Conservation (phyloP, 2,797 vertebrate genomes). For the Enteromius paludinosus region DNA sequence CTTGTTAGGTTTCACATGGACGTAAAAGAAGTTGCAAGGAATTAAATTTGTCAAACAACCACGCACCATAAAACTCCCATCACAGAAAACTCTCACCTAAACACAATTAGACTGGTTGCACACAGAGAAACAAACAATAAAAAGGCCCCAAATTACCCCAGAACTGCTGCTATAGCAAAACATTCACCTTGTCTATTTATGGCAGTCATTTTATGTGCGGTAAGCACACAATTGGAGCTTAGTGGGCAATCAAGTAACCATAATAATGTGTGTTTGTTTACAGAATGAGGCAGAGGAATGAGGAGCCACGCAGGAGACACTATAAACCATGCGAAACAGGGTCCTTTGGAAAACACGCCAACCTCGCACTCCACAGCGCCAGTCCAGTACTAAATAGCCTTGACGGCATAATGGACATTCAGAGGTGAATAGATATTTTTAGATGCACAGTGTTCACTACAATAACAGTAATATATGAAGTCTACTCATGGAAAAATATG, state of each 20-base stretch:
- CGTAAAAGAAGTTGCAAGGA: background rate
- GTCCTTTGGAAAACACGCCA: constrained; percentile 31
- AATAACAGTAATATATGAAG: background rate
- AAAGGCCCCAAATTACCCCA: constrained; percentile 17
- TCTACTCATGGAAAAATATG: background rate
- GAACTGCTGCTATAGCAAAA: constrained; percentile 28
- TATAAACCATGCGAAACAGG: constrained; percentile 40
- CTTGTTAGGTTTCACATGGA: background rate
- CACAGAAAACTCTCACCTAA: constrained; percentile 1
- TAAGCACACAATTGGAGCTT: constrained; percentile 40
- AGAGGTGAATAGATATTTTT: constrained; percentile 9
- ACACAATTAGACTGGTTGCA: constrained; percentile 22
- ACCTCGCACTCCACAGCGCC: background rate
- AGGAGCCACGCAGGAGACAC: constrained; percentile 43
- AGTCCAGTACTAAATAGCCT: constrained; percentile 8
- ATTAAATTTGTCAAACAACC: background rate
- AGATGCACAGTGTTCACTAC: constrained; percentile 3
- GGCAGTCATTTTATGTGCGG: constrained; percentile 40
- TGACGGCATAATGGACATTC: constrained; percentile 9
- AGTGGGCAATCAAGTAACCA: constrained; percentile 53
- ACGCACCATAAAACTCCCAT: constrained; percentile 18
- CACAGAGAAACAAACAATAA: constrained; percentile 27
- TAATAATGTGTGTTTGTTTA: constrained; percentile 55
- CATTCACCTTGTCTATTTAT: constrained; percentile 49
- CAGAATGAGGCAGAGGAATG: constrained; percentile 37